Evolutionary conservation across 2,888 invertebrate species (phyloP), one percentile per base, ranked within the genome.

Genomic region (Noctua comes): DNA sequence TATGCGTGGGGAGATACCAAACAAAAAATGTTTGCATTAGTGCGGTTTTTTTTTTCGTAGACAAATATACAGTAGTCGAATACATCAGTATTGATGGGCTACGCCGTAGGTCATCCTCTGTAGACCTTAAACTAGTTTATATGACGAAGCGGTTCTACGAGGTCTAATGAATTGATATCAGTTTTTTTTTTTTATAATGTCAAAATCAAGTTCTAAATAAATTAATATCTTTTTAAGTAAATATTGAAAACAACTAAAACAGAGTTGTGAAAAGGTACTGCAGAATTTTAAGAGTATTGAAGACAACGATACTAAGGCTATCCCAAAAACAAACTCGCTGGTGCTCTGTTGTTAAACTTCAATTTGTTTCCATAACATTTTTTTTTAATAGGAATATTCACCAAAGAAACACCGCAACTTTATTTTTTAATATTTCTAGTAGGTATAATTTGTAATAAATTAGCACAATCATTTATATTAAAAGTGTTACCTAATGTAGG

Each of bases 401-500:
- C 18, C 31, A 10, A 31, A 57, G 54, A 31, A 57, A 8, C 8
- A 43, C 11, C 16, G 27, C 27, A 18, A 18, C 16, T 27, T 27
- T 21, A 10, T 31, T 21, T 62, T 62, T 31, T 3, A 21, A 36
- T 64, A 21, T 5, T 1, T 43, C 2, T 18, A 4, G 43, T 59
- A 24, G 31, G n/a, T n/a, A 75, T 36, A 46, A 43, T 64, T 80
- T 36, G 7, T 27, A 36, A 27, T 11, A 54, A 68, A 43, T 36
- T 68, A 76, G 54, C 62, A 68, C 21, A 46, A 82, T 68, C 27
- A 65, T n/a, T 40, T 13, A 11, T 51, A 21, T 62, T 54, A 75
- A 74, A 81, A 68, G 16, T 76, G 59, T 59, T 51, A 27, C 68
- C 27, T 82, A 75, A 74, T 13, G 51, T 24, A 40, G n/a, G n/a